Evolutionary conservation across 2,888 invertebrate genomes (phyloP), one percentile per base, ranked within the genome.

Genomic region (Deilephila porcellus): DNA sequence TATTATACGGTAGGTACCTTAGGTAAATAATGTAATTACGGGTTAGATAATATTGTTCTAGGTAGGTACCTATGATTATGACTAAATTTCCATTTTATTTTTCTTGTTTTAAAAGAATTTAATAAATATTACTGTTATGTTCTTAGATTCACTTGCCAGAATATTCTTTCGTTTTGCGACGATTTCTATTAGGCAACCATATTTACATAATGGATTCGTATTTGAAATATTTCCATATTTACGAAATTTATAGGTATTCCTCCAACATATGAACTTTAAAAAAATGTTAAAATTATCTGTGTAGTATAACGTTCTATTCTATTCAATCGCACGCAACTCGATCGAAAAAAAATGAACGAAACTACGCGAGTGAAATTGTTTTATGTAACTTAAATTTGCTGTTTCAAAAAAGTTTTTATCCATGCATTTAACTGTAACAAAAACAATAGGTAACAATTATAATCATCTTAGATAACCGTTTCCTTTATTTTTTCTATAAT

Each of bases 311-410:
- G 20, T n/a, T 71, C 25, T 19, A 62, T 52, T 62, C 62, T 60
- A n/a, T 53, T 71, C 52, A 62, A 70, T 70, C 70, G 70, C 70
- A 53, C 52, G 3, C 3, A 53, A 6, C n/a, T 70, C 53, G 70
- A 70, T 70, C 34, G 64, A 64, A 64, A 64, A n/a, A 64, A 64
- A 64, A 64, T 64, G 17, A 34, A 64, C n/a, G 25, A 29, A 29
- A 6, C 14, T 62, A 25, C 20, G 7, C 4, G 29, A 29, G 29
- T 62, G 6, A n/a, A 32, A 11, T 45, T 60, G 17, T 19, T 20
- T 17, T 62, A 8, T 62, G 4, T 2, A 14, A 62, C 62, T 32
- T 60, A 60, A n/a, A n/a, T 60, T 60, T 20, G 14, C 45, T 11
- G 45, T 45, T 45, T 45, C 3, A 45, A 32, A 32, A 32, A 7